Conservation (phyloP, 2,888 invertebrate genomes). For the Lasioglossum marginatum region DNA sequence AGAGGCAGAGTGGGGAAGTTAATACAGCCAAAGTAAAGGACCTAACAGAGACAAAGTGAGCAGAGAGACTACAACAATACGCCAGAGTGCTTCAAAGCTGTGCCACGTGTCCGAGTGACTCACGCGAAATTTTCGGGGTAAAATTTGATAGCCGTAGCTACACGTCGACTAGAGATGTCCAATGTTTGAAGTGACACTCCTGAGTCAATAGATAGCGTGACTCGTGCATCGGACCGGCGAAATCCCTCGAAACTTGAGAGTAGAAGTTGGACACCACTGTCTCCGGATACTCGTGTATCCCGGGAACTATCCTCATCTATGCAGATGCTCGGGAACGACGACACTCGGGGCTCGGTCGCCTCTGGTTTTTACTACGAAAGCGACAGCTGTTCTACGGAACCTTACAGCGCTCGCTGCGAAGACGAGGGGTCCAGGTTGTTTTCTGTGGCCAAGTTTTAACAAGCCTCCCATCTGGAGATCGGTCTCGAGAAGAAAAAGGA, state of each 20-base stretch:
- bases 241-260: background rate
- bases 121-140: background rate
- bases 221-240: background rate
- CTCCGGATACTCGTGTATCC: slow-evolving; percentile 1
- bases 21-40: background rate
- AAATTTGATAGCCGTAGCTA: background rate
- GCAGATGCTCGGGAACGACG: slow-evolving; percentile 27
- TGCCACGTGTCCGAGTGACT: background rate
- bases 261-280: slow-evolving; percentile 6
- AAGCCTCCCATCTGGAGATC: slow-evolving; percentile 67
- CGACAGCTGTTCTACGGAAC: slow-evolving; percentile 67
- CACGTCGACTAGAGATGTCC: background rate
- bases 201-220: background rate
- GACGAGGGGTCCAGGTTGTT: slow-evolving; percentile 50
- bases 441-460: slow-evolving; percentile 53
- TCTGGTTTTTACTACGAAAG: slow-evolving; percentile 54
- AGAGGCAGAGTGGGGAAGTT: background rate
- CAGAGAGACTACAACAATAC: background rate
- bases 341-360: slow-evolving; percentile 24
- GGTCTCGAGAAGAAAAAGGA: slow-evolving; percentile 11
- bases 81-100: background rate
- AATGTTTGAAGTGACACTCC: slow-evolving; percentile 3
- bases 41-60: background rate
- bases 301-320: slow-evolving; percentile 24
- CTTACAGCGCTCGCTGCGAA: slow-evolving; percentile 58